Evolutionary conservation across 2,888 invertebrate species (phyloP), one percentile per base, ranked within the genome.

Genomic region (Agrypnus murinus): DNA sequence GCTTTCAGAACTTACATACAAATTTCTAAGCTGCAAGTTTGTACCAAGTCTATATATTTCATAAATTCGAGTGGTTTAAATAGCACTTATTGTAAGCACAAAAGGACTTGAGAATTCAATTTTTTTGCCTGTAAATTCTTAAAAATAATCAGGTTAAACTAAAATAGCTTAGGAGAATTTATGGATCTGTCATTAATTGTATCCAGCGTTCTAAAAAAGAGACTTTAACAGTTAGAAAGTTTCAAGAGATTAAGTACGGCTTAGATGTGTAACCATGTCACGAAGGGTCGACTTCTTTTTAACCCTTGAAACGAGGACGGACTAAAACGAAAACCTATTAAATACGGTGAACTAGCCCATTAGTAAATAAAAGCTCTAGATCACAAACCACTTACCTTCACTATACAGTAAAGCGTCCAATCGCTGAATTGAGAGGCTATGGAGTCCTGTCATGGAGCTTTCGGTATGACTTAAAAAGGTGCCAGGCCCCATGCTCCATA

Each of bases 381-480:
- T 55, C 55, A 34, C 53, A 50, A 50, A 12, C 55, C 36, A 46
- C 70, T 80, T 78, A 83, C 83, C 81, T 71, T 82, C 77, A 14
- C 79, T 79, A 69, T 82, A 82, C 63, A 84, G 75, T 19, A 83
- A 78, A 45, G 81, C 82, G 63, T 84, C 83, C 69, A 84, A 69
- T 59, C 81, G 76, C 60, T 83, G 83, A 66, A 84, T 81, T 25
- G 83, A 82, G 40, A 84, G 67, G 5, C 83, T 83, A 76, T 83
- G 82, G 38, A 82, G 77, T 55, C 82, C 82, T 59, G 78, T 78
- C 74, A 82, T 81, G 65, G 82, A 78, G 62, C 81, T 79, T 65
- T 84, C 84, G 4, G 82, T 81, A 59, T 82, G 82, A 63, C 82
- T 82, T 64, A 82, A 77, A 73, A 84, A 84, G 59, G 81, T 81